These are phyloP conservation scores for Liposcelis brunnea DNA, from an alignment of 2,888 invertebrate species.

Conservation along the genomic window DNA sequence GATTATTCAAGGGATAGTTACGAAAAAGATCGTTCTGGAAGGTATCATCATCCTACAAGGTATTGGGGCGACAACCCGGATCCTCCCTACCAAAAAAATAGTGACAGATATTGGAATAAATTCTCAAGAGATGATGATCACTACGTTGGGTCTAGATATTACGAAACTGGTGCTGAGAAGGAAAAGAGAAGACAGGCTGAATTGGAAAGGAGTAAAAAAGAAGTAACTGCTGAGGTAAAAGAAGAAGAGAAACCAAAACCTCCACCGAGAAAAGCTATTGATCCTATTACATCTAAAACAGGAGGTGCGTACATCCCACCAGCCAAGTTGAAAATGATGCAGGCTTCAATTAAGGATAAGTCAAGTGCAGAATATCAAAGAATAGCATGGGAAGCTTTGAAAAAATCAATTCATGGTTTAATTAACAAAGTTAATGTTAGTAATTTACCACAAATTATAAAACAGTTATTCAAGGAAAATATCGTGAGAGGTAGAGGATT, in stretches of 20 bases:
- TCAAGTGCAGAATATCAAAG: constrained; percentile 80
- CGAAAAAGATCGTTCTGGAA: not conserved
- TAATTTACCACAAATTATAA: constrained; percentile 81
- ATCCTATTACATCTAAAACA: constrained; percentile 64
- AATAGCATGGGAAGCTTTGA: constrained; percentile 95
- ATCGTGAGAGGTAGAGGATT: constrained; percentile 90
- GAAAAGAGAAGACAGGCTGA: constrained; percentile 10
- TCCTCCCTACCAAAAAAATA: not conserved
- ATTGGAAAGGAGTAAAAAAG: constrained; percentile 12
- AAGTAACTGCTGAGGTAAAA: constrained; percentile 9
- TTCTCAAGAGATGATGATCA: constrained; percentile 11
- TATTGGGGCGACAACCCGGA: no score
- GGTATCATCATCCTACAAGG: no score
- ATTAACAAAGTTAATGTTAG: constrained; percentile 96
- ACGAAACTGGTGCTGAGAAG: constrained; percentile 12
- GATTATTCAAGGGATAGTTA: constrained; percentile 3
- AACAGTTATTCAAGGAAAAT: constrained; percentile 85
- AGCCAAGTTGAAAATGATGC: constrained; percentile 86
- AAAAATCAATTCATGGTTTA: constrained; percentile 94
- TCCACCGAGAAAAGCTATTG: constrained; percentile 31
- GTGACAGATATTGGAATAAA: constrained; percentile 12
- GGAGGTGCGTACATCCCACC: constrained; percentile 98
- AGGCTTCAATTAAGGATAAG: constrained; percentile 90
- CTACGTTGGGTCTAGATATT: constrained; percentile 17
- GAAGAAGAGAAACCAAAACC: constrained; percentile 15